A percentile compares a stretch with the other conserved stretches of the same genome.
These are phyloP conservation scores for Tryphoninae sp. DNA, from an alignment of 2,888 invertebrate species.

Conservation along the genomic window DNA sequence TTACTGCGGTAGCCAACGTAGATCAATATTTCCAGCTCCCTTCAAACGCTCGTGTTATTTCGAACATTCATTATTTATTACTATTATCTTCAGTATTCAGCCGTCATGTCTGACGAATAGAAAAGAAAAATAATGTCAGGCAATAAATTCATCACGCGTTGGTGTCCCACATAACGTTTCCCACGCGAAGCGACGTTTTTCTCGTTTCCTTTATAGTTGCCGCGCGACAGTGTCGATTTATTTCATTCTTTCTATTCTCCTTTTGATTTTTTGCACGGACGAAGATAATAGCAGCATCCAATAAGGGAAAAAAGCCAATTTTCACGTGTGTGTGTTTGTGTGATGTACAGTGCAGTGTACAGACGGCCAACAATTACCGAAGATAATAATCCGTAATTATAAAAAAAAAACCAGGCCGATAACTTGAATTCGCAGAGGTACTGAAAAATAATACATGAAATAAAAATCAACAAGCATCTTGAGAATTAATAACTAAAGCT, in stretches of 20 bases:
- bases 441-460: conserved; percentile 1
- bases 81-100: conserved; percentile 56
- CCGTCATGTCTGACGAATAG: conserved; percentile 42
- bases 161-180: background rate
- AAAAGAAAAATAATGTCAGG: background rate
- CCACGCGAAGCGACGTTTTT: background rate
- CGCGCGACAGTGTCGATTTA: background rate
- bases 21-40: conserved; percentile 37
- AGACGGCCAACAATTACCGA: conserved; percentile 58
- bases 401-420: conserved; percentile 43
- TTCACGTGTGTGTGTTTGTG: background rate
- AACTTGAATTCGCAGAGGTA: conserved; percentile 24
- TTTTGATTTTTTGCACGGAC: conserved; percentile 27
- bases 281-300: conserved; percentile 20
- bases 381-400: conserved; percentile 40
- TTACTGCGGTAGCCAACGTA: conserved; percentile 40
- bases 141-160: background rate
- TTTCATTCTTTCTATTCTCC: conserved; percentile 23
- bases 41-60: conserved; percentile 32
- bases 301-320: background rate
- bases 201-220: background rate
- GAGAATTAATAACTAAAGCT: conserved; percentile 68
- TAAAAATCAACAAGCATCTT: conserved; percentile 49
- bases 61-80: conserved; percentile 55
- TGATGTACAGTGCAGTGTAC: conserved; percentile 55